These are phyloP conservation scores for Platyura marginata DNA, from an alignment of 1,140 invertebrate species.

Conservation along the genomic window DNA sequence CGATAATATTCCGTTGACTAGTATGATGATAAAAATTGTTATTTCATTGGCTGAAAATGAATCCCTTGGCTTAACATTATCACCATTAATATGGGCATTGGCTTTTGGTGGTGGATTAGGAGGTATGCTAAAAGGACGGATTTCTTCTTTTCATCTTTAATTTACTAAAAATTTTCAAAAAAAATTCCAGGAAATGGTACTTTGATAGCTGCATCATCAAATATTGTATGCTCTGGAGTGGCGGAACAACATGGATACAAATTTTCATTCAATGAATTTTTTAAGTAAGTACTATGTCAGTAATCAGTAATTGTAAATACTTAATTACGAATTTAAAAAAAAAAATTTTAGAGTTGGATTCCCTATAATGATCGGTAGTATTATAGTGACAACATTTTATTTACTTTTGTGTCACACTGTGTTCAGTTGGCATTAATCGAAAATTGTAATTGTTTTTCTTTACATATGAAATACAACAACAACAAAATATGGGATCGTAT, in stretches of 20 bases:
- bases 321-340: conserved; percentile 8
- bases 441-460: too few relatives aligned
- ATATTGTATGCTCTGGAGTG: conserved; percentile 68
- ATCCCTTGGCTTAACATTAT: conserved; percentile 40
- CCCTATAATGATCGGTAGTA: conserved; percentile 53
- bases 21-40: conserved; percentile 64
- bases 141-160: background rate
- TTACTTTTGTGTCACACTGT: too few relatives aligned
- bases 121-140: conserved; percentile 29
- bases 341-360: conserved; percentile 45
- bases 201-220: conserved; percentile 62
- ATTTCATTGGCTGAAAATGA: conserved; percentile 38
- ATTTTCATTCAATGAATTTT: conserved; percentile 59
- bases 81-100: conserved; percentile 53
- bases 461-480: too few relatives aligned
- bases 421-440: too few relatives aligned
- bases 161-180: background rate
- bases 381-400: too few relatives aligned
- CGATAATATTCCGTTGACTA: conserved; percentile 67
- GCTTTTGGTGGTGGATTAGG: conserved; percentile 63
- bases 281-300: conserved; percentile 30
- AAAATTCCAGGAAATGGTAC: conserved; percentile 48
- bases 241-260: conserved; percentile 67
- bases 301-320: background rate
- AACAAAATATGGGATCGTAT: too few relatives aligned